A percentile compares a stretch with the other conserved stretches of the same genome.
Evolutionary conservation across 2,797 vertebrate genomes (phyloP).

Genomic region (Sparidentex hasta): DNA sequence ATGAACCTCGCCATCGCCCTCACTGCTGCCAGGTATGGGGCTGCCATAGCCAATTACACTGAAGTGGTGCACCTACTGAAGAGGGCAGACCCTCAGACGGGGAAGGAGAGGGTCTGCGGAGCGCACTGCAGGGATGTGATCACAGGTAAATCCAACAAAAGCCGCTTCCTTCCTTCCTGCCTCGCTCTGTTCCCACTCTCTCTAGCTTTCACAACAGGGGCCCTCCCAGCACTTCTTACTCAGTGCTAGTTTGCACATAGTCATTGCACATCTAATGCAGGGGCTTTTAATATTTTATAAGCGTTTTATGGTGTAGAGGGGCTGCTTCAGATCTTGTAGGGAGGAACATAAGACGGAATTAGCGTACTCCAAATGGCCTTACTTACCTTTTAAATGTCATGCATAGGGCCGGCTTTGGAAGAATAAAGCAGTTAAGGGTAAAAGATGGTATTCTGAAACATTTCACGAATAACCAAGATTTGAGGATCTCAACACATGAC

Average conservation of each 20-base stretch:
- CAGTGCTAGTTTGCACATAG: conserved; percentile 82
- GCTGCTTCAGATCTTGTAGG: conserved; percentile 83
- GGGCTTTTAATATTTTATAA: conserved; percentile 87
- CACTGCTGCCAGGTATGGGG: conserved; percentile 95
- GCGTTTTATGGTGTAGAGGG: conserved; percentile 81
- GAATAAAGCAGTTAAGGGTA: conserved; percentile 82
- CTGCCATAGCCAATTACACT: conserved; percentile 95
- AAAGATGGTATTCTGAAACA: conserved; percentile 83
- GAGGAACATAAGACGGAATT: conserved; percentile 85
- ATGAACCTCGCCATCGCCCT: conserved; percentile 95
- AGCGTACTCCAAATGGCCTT: conserved; percentile 87
- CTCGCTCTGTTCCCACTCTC: conserved; percentile 62
- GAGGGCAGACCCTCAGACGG: conserved; percentile 84
- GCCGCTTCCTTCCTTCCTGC: conserved; percentile 65
- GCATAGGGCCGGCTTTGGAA: conserved; percentile 82
- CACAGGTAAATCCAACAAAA: conserved; percentile 87
- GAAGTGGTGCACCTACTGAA: conserved; percentile 92
- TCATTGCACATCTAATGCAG: conserved; percentile 81
- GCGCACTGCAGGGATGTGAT: conserved; percentile 88
- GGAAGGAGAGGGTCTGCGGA: conserved; percentile 80
- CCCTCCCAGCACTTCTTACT: conserved; percentile 76
- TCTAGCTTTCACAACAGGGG: conserved; percentile 71
- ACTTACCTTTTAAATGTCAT: conserved; percentile 90
- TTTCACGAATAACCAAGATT: conserved; percentile 86
- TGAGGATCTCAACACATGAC: conserved; percentile 84